These are phyloP conservation scores for Drosophila erecta DNA, from an alignment of 1,140 invertebrate genomes.

Conservation along the genomic window DNA sequence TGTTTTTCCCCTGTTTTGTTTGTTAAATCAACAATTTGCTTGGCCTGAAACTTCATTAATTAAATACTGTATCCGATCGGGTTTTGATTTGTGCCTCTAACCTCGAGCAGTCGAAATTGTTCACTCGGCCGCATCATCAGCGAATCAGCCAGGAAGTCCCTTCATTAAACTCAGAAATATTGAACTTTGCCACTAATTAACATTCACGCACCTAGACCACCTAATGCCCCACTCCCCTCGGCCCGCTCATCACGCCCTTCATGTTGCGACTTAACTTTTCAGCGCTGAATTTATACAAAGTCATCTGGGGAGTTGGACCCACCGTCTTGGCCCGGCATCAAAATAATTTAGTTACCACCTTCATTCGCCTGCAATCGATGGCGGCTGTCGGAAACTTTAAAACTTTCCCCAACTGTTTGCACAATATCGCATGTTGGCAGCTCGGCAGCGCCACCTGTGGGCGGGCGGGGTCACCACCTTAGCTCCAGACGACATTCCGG, in stretches of 20 bases:
- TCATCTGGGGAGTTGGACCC: slow-evolving; percentile 23
- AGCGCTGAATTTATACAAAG: slow-evolving; percentile 54
- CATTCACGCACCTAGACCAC: slow-evolving; percentile 18
- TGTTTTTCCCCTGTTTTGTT: not conserved
- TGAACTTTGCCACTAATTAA: slow-evolving; percentile 40
- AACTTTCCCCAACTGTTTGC: slow-evolving; percentile 79
- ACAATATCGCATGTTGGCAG: slow-evolving; percentile 63
- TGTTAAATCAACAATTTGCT: slow-evolving; percentile 15
- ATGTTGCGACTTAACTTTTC: slow-evolving; percentile 51
- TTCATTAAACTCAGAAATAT: slow-evolving; percentile 35
- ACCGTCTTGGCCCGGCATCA: slow-evolving; percentile 37
- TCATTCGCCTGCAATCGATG: slow-evolving; percentile 60
- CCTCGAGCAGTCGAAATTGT: slow-evolving; percentile 11
- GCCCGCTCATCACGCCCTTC: slow-evolving; percentile 40
- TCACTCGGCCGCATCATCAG: slow-evolving; percentile 12
- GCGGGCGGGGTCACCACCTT: slow-evolving; percentile 21
- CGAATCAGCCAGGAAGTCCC: slow-evolving; percentile 14
- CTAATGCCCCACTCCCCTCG: not conserved
- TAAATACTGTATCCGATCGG: slow-evolving; percentile 16
- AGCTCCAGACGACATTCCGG: slow-evolving; percentile 72
- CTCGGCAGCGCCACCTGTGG: slow-evolving; percentile 11
- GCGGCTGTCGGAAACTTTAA: slow-evolving; percentile 75
- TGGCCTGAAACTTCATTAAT: slow-evolving; percentile 31
- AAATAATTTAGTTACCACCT: slow-evolving; percentile 81
- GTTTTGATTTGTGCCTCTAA: slow-evolving; percentile 21